Base-by-base conservation (phyloP, 2,888 invertebrate species). In the Epirrhoe alternata region DNA sequence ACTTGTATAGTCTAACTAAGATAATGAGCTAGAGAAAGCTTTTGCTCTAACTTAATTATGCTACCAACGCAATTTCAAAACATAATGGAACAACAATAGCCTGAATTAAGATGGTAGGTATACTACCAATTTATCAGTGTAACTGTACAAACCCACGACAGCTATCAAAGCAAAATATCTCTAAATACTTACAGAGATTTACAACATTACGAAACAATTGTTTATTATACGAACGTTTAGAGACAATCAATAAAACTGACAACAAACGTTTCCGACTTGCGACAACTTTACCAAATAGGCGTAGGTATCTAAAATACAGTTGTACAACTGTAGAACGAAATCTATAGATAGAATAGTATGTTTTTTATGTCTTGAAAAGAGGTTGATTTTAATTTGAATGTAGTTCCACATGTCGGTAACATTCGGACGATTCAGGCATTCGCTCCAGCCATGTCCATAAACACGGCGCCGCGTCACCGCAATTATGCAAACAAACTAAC, bases 401-500 rank as follows among this genome's bases (percentile, higher is more conserved):
- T 51, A 30, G 54, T 53, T 10, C 60, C 55, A 35, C 24, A 63
- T 61, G 51, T 62, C 72, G 59, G 71, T 73, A 66, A 69, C 72
- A 77, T 75, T 60, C 69, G 64, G 71, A 74, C 70, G 72, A 76
- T 73, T 73, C 74, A 59, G 74, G 68, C 76, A 77, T 77, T 81
- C 76, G 72, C 70, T 74, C 75, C 69, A 73, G 78, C 74, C 75
- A 72, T 73, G 71, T 74, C 73, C 77, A 80, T 78, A 82, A 79
- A 78, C 77, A 76, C 70, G 70, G 72, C 72, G 66, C 70, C 74
- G 73, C 74, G 70, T 71, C 73, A 69, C 72, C 75, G 74, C 79
- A 81, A 82, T 77, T 80, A 82, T 78, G 82, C 86, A 87, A 86
- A 87, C 81, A 86, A 81, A 88, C 84, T 77, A 87, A 82, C 77